phyloP scores from a whole-genome alignment of 2,888 invertebrate species.

The Cerastis rubricosa region DNA sequence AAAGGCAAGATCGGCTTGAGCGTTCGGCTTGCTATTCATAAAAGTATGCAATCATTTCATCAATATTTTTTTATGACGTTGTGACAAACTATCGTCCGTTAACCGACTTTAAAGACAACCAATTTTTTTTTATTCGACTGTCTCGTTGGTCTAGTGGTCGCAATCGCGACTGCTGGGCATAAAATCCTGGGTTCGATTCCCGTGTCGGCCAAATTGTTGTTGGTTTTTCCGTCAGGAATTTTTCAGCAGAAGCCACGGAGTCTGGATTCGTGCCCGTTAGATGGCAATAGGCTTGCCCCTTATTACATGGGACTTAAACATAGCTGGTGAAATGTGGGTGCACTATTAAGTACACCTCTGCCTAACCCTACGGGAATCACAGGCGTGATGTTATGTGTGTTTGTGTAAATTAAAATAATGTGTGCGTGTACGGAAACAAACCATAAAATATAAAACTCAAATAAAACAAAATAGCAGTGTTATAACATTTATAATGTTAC shows the following conservation, averaged over 20 bases:
- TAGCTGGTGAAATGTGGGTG: background rate
- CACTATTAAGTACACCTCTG: background rate
- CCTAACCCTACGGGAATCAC: background rate
- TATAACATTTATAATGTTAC: conserved; percentile 68
- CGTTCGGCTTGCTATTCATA: too few species aligned
- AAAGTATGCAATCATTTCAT: too few species aligned
- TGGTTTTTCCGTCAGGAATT: background rate
- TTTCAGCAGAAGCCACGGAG: background rate
- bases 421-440: background rate
- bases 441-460: conserved; percentile 31
- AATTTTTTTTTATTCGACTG: too few species aligned
- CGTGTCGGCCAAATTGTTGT: background rate
- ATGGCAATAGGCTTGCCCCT: background rate
- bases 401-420: background rate
- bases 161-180: background rate
- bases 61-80: too few species aligned
- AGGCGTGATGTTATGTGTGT: background rate
- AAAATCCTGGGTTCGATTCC: background rate
- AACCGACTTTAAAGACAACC: too few species aligned
- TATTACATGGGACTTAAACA: background rate
- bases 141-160: background rate
- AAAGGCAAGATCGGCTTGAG: too few species aligned
- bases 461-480: conserved; percentile 59
- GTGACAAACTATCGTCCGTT: too few species aligned
- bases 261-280: background rate